Evolutionary conservation across 2,888 invertebrate genomes (phyloP), one percentile per base, ranked within the genome.

Genomic region (Leptothorax acervorum): DNA sequence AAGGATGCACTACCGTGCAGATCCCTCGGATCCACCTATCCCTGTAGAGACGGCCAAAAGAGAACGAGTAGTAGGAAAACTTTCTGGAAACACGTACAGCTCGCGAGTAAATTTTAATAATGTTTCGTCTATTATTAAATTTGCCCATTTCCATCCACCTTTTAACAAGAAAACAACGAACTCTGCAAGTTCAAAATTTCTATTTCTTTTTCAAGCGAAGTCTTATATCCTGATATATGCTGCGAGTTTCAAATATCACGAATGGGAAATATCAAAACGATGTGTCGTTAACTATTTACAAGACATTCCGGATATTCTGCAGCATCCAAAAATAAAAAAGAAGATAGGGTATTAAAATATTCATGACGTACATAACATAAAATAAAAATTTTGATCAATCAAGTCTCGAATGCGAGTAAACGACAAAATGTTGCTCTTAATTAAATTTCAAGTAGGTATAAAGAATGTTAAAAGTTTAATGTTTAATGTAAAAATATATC

Each of bases 41-140:
- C 48, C 79, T 45, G 15, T 45, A 28, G 71, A 73, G 57, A 70
- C 23, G 57, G 11, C 48, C 35, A 23, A 60, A 71, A 57, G 70
- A 23, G 57, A 6, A 35, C 57, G 45, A 71, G 79, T 15, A 15
- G 31, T 12, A 39, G 48, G 60, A 42, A 81, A 81, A 81, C 73
- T 81, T 81, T 81, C 35, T 28, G 28, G 48, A 71, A 71, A 73
- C 73, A 73, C 48, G 60, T 81, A 73, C 48, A 18, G 39, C 48
- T 35, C 60, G 73, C 42, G 79, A 81, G 60, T 81, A 81, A 71
- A 81, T 81, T 81, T 81, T 81, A 71, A 81, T 81, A 81, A 81
- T 48, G 60, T 39, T 39, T 28, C 79, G 79, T 79, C 48, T 62
- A 81, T 73, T 81, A 81, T 81, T 81, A 81, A 81, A 81, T 57